Evolutionary conservation across 2,113 vertebrate genomes (phyloP), one percentile per base, ranked within the genome.

Genomic region (Ciconia maguari): DNA sequence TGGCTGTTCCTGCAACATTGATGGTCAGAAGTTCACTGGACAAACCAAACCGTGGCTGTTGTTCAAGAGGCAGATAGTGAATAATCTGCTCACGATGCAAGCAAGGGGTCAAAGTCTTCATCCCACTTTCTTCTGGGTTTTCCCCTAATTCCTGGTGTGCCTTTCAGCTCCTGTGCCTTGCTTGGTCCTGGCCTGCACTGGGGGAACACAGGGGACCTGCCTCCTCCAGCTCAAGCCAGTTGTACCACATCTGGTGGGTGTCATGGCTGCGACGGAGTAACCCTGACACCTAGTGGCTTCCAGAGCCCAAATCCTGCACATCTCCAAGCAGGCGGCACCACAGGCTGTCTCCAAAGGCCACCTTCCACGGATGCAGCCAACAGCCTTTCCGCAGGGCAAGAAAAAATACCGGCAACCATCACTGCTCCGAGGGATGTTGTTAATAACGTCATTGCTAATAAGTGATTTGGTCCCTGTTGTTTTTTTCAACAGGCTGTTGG

Each of bases 251-350:
- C 83, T 92, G 90, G 68, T 0, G 0, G 32, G 18, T 34, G 86
- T 6, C 54, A 20, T 0, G 0, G 58, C 65, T 95, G 54, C 1
- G 9, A 75, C 24, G 0, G 96, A 92, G 94, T 88, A 93, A 97
- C 95, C 75, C 91, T 97, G 97, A 95, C 97, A 95, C 81, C 97
- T 97, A 97, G 91, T 72, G 97, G 93, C 75, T 52, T 30, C 81
- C 74, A 72, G 65, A 93, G 69, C 87, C 95, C 13, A 2, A 25
- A 68, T n/a, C 42, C 81, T 16, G 72, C 44, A 13, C 55, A 19
- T 8, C 71, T 13, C 0, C 38, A 38, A 21, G 61, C 65, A 62
- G 48, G 34, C 54, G 24, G 21, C 34, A 61, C 44, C 38, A 38
- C 2, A 1, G 34, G 8, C 34, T 74, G 4, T 4, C 49, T n/a